Conservation (phyloP, 2,797 vertebrate species). For the Sebastes oblongus region DNA sequence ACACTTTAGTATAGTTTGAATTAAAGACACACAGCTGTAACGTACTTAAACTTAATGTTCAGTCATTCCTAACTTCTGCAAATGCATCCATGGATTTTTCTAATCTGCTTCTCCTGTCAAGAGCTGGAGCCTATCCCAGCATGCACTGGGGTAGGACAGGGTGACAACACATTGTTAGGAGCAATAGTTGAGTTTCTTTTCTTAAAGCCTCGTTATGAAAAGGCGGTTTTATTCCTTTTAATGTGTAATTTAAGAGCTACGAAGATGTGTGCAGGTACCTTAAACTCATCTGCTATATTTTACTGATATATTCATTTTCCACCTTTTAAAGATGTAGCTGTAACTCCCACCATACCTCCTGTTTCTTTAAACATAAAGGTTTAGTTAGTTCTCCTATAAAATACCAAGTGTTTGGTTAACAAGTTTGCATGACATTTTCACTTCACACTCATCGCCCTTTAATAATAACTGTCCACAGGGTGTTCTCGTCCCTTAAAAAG, state of each 20-base stretch:
- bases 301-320: background rate
- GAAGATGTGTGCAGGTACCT: background rate
- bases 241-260: background rate
- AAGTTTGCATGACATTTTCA: background rate
- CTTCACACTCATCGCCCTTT: background rate
- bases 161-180: background rate
- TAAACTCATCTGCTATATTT: background rate
- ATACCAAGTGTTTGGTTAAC: background rate
- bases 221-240: background rate
- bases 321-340: background rate
- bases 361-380: no score
- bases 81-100: background rate
- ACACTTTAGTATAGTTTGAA: background rate
- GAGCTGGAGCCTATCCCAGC: background rate
- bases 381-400: no score
- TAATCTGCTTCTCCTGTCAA: background rate
- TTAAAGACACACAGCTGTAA: background rate
- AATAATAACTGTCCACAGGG: background rate
- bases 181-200: background rate
- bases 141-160: conserved; percentile 9
- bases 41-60: background rate
- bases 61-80: background rate
- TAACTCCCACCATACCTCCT: background rate
- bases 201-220: background rate
- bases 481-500: background rate